Evolutionary conservation across 2,113 vertebrate genomes (phyloP).

Genomic region (Nycticryphes semicollaris): DNA sequence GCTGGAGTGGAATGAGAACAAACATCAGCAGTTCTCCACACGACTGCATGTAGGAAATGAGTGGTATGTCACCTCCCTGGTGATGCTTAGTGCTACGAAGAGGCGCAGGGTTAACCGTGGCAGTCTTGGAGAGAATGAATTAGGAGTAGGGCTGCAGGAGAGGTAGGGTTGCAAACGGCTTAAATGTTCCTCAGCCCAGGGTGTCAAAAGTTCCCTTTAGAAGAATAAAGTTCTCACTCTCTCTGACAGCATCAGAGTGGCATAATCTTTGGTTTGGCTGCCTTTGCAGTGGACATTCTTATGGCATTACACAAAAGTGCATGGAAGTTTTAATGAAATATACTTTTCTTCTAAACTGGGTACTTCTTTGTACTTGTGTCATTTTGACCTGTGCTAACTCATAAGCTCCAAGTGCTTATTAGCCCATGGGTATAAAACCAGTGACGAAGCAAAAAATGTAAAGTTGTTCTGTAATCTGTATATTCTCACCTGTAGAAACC

Average conservation of each 20-base stretch:
- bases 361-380: background rate
- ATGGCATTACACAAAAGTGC: accelerated
- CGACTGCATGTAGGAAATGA: background rate
- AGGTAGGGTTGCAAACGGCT: background rate
- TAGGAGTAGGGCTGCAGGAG: accelerated
- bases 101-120: background rate
- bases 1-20: background rate
- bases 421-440: background rate
- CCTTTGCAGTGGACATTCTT: background rate
- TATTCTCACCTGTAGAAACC: background rate
- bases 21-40: accelerated
- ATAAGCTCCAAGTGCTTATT: background rate
- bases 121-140: background rate
- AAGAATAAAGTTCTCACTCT: background rate
- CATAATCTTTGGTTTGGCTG: background rate
- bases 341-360: background rate
- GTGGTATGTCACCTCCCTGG: accelerated
- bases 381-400: background rate
- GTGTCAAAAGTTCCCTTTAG: background rate
- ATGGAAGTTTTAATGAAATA: background rate
- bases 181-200: background rate
- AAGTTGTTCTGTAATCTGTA: background rate
- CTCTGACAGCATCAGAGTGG: accelerated
- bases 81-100: background rate
- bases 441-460: background rate